Evolutionary conservation across 2,797 vertebrate species (phyloP), one percentile per base, ranked within the genome.

Genomic region (Eremophila alpestris): DNA sequence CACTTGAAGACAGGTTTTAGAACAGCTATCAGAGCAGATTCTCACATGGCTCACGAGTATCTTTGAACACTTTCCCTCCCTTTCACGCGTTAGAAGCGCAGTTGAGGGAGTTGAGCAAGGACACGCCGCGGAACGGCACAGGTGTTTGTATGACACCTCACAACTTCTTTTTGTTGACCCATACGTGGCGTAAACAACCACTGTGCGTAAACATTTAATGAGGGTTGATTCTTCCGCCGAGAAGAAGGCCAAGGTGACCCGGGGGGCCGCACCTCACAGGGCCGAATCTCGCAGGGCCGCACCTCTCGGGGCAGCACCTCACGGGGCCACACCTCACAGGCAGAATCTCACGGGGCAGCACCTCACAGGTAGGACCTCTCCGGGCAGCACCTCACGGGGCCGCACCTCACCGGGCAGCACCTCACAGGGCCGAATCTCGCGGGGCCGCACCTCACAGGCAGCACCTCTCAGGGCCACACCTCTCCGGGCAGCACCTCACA

Each of bases 101-200:
- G 20, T 10, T 27, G 3, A 56, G 30, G 12, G 62, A 78, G 24
- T 59, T 13, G 36, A 90, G 54, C 63, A 55, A 89, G 80, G 93
- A 36, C 23, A 3, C 0, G 16, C 63, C 40, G 13, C 11, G 21
- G 45, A 43, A 15, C 0, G 7, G 43, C 24, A 2, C 30, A 6
- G 41, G 0, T 22, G 26, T 18, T 69, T 2, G 0, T 21, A 8
- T 16, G 8, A 3, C 0, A 30, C 6, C 43, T 30, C 29, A 3
- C 36, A 76, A 52, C 45, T 74, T 48, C 49, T 63, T 58, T 58
- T 63, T 63, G 56, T 67, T 87, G 89, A 67, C 87, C 77, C 52
- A 70, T 22, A 8, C 8, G 6, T 2, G 26, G 29, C 64, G 41
- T 52, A 12, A 89, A 90, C 86, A 43, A 70, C 62, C 49, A 3